A percentile compares a stretch with the other conserved stretches of the same genome.
Evolutionary conservation across 1,140 invertebrate genomes (phyloP).

Genomic region (Drosophila rhopaloa): DNA sequence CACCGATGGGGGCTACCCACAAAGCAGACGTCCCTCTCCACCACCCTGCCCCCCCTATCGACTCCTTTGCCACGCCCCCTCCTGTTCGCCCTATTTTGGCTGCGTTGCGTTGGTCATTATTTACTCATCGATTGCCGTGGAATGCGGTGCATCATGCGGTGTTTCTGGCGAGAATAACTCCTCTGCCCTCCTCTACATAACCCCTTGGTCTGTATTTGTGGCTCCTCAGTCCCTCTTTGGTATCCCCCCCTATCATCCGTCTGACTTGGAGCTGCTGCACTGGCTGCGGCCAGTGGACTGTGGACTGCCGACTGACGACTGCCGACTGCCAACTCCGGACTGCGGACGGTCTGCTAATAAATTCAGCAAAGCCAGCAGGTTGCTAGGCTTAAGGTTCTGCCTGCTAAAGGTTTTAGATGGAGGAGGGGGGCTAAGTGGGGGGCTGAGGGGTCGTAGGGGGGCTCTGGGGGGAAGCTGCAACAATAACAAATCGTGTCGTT

Average conservation of each 20-base stretch:
- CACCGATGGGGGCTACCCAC: constrained; percentile 34
- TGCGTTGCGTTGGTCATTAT: constrained; percentile 80
- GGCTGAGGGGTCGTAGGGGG: not conserved
- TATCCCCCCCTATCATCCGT: not conserved
- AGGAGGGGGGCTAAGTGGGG: not conserved
- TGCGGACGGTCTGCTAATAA: constrained; percentile 72
- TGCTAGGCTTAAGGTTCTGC: constrained; percentile 73
- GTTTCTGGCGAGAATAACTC: constrained; percentile 36
- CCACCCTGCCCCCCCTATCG: too few relatives aligned
- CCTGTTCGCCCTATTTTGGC: constrained; percentile 57
- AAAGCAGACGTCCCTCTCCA: constrained; percentile 24
- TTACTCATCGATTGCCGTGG: constrained; percentile 79
- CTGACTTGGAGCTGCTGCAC: constrained; percentile 37
- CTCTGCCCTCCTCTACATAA: not conserved
- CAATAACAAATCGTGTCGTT: constrained; percentile 83
- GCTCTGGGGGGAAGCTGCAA: constrained; percentile 21
- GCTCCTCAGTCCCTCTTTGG: not conserved
- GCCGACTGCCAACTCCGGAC: constrained; percentile 25
- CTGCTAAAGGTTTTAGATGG: not conserved
- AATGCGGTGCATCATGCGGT: constrained; percentile 76
- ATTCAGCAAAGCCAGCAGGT: constrained; percentile 81
- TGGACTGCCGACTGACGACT: constrained; percentile 19
- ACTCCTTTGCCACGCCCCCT: not conserved
- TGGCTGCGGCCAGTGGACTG: constrained; percentile 25
- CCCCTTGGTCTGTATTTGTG: not conserved